phyloP scores from a whole-genome alignment of 2,888 invertebrate species.

The Panopea generosa region DNA sequence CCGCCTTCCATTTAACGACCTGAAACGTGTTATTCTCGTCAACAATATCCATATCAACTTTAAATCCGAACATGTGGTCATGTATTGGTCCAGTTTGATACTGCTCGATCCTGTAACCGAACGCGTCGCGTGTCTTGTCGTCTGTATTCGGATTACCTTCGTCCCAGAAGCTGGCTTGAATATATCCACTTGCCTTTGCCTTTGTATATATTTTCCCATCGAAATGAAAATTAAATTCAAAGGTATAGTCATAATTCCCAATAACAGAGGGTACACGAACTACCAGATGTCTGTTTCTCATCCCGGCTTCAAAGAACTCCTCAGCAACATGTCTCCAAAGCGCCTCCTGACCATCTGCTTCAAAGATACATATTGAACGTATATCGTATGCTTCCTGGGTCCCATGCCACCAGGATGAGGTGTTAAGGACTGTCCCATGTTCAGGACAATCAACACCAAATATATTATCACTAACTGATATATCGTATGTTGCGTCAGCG shows the following conservation, averaged over 20 bases:
- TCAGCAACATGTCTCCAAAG: slow-evolving; percentile 67
- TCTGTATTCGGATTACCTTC: slow-evolving; percentile 57
- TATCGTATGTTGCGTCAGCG: slow-evolving; percentile 68
- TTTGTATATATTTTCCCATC: slow-evolving; percentile 66
- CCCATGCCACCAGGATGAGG: slow-evolving; percentile 55
- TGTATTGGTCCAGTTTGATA: slow-evolving; percentile 67
- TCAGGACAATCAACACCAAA: slow-evolving; percentile 74
- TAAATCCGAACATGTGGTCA: slow-evolving; percentile 72
- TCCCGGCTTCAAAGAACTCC: slow-evolving; percentile 61
- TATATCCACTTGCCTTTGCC: slow-evolving; percentile 66
- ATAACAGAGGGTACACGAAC: slow-evolving; percentile 64
- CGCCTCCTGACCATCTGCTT: slow-evolving; percentile 67
- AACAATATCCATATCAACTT: slow-evolving; percentile 71
- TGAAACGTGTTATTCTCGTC: slow-evolving; percentile 68
- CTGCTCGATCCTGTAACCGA: slow-evolving; percentile 65
- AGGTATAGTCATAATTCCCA: slow-evolving; percentile 74
- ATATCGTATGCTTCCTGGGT: slow-evolving; percentile 49
- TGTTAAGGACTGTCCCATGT: slow-evolving; percentile 68
- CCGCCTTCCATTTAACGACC: slow-evolving; percentile 69
- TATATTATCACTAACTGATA: slow-evolving; percentile 62
- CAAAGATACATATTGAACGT: slow-evolving; percentile 72
- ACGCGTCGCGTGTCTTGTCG: slow-evolving; percentile 62
- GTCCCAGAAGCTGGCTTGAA: slow-evolving; percentile 69
- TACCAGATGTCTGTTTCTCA: slow-evolving; percentile 66
- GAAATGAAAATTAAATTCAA: slow-evolving; percentile 69